Percentiles rank a stretch among this genome's conserved stretches.
These are phyloP conservation scores for Lota lota DNA, from an alignment of 2,113 vertebrate species.

Conservation along the genomic window DNA sequence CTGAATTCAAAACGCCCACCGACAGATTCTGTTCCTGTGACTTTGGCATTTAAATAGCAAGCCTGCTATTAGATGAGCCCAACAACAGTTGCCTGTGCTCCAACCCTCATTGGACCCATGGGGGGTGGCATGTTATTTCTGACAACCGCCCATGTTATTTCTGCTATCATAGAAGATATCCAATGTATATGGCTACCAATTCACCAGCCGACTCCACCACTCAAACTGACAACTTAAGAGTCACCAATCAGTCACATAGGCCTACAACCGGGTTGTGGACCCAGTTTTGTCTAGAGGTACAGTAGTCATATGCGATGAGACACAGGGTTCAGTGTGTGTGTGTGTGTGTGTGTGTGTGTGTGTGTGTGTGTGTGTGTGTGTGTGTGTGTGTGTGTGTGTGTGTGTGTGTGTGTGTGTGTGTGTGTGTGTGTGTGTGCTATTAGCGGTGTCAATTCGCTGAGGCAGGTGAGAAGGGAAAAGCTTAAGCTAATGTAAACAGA, in stretches of 20 bases:
- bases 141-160: not conserved
- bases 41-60: constrained; percentile 62
- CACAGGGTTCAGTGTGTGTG: constrained; percentile 2
- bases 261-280: too few relatives aligned
- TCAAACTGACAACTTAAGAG: too few relatives aligned
- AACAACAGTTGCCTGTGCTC: constrained; percentile 57
- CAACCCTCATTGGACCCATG: constrained; percentile 37
- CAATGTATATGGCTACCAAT: not conserved
- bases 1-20: constrained; percentile 64
- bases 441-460: too few relatives aligned
- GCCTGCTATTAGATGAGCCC: constrained; percentile 59
- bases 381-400: not conserved
- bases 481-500: constrained; percentile 22
- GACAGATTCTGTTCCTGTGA: constrained; percentile 67
- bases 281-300: too few relatives aligned
- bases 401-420: not conserved
- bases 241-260: too few relatives aligned
- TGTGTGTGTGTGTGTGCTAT: not conserved
- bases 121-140: constrained; percentile 18
- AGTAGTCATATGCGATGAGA: too few relatives aligned
- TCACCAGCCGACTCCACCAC: too few relatives aligned
- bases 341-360: not conserved
- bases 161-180: not conserved
- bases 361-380: not conserved
- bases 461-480: constrained; percentile 29